A percentile compares a stretch with the other conserved stretches of the same genome.
Conservation (phyloP, 2,888 invertebrate genomes). For the Mechanitis messenoides region DNA sequence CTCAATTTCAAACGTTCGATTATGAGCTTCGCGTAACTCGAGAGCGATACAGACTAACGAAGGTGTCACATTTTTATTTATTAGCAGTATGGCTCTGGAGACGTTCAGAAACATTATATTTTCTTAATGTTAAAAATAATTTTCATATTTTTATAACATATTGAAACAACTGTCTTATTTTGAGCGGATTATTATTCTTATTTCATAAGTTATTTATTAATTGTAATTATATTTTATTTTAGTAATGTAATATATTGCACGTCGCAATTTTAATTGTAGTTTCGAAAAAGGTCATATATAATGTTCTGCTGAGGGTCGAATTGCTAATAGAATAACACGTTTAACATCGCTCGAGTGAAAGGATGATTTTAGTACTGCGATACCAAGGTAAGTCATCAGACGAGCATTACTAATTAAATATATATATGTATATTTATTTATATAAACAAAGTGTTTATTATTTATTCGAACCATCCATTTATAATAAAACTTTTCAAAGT, state of each 20-base stretch:
- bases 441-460: too few relatives aligned
- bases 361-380: background rate
- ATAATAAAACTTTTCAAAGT: too few relatives aligned
- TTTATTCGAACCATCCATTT: too few relatives aligned
- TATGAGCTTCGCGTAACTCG: conserved; percentile 24
- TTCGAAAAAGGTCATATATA: background rate
- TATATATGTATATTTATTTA: too few relatives aligned
- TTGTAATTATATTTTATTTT: too few relatives aligned
- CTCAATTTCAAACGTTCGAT: conserved; percentile 31
- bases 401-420: background rate
- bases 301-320: conserved; percentile 1
- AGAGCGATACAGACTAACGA: conserved; percentile 31
- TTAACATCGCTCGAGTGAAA: background rate
- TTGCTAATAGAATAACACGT: conserved; percentile 1
- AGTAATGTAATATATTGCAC: background rate
- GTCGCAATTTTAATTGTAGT: background rate
- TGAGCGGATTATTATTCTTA: too few relatives aligned
- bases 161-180: too few relatives aligned
- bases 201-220: too few relatives aligned
- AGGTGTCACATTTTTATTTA: conserved; percentile 31
- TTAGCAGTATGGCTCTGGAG: conserved; percentile 34
- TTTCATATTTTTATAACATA: conserved; percentile 1
- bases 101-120: conserved; percentile 1
- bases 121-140: too few relatives aligned
- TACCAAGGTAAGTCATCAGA: background rate